A percentile compares a stretch with the other conserved stretches of the same genome.
These are phyloP conservation scores for Gallirallus australis DNA, from an alignment of 2,797 vertebrate species.

Conservation along the genomic window DNA sequence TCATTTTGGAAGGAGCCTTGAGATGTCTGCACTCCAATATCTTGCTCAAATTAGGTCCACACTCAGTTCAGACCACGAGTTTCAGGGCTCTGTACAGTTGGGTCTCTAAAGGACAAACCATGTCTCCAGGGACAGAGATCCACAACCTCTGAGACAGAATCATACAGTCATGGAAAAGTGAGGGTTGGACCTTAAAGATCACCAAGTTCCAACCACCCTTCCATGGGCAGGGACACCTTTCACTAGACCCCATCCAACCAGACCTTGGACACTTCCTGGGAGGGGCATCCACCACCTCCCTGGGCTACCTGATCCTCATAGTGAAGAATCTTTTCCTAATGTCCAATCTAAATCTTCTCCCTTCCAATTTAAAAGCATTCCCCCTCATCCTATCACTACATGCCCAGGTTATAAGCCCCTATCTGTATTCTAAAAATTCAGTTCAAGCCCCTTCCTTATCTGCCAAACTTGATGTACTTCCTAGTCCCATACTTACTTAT, in stretches of 20 bases:
- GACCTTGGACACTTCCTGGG: no score
- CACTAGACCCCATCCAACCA: no score
- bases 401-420: neutral
- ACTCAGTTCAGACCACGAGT: neutral
- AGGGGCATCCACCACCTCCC: no score
- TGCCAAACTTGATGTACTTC: neutral
- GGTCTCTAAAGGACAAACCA: neutral
- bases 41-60: neutral
- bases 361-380: no score
- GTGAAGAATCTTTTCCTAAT: no score
- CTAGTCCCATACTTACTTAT: neutral
- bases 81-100: fast-evolving
- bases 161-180: no score
- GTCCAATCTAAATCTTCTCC: no score
- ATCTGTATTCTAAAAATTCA: neutral
- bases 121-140: neutral
- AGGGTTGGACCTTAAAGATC: no score
- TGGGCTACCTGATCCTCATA: no score
- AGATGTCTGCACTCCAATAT: neutral
- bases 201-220: no score
- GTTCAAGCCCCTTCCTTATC: neutral
- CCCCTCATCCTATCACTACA: no score
- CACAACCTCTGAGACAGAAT: neutral
- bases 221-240: no score
- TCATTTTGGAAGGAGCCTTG: neutral